Percentiles rank a stretch among this genome's conserved stretches.
Evolutionary conservation across 2,113 vertebrate genomes (phyloP).

Genomic region (Cathartes aura): DNA sequence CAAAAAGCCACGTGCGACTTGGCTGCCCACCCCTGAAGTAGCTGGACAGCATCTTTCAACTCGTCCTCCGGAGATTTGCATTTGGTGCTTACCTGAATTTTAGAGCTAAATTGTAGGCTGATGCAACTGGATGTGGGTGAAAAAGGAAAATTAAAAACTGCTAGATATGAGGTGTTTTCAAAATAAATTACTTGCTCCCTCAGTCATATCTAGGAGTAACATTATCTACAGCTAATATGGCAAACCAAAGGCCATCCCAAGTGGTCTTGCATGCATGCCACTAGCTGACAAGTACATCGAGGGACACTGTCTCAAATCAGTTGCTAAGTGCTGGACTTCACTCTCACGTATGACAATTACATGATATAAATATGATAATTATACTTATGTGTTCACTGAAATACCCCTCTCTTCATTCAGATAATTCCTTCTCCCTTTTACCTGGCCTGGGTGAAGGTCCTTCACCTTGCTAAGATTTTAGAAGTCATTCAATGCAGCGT

Average conservation of each 20-base stretch:
- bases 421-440: background rate
- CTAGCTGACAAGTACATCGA: background rate
- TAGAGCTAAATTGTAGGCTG: background rate
- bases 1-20: rapidly evolving
- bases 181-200: background rate
- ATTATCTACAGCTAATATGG: background rate
- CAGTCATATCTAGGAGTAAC: background rate
- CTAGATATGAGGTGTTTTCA: background rate
- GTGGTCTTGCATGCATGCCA: rapidly evolving
- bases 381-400: background rate
- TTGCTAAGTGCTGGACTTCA: background rate
- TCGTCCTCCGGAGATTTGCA: rapidly evolving
- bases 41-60: background rate
- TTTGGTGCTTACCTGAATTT: background rate
- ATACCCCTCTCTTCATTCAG: background rate
- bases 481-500: background rate
- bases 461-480: background rate
- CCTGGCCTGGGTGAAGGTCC: background rate
- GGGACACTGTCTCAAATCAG: background rate
- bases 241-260: background rate
- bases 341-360: background rate
- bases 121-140: background rate
- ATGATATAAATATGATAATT: background rate
- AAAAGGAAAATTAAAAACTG: background rate
- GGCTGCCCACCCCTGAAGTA: background rate